Conservation (phyloP, 2,113 vertebrate species). For the Pluvialis apricaria region DNA sequence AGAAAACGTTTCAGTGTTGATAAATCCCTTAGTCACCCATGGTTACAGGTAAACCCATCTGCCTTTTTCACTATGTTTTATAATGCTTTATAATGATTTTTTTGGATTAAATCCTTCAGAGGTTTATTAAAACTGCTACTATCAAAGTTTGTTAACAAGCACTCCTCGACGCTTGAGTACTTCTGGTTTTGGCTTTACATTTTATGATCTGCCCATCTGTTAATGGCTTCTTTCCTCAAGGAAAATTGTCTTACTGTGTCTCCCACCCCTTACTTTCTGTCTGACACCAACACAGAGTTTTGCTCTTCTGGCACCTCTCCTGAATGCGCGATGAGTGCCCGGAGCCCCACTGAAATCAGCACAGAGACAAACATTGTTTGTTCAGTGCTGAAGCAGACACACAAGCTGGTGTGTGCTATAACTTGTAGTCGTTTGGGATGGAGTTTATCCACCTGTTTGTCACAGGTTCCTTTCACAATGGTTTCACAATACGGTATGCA, state of each 20-base stretch:
- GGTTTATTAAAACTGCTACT: not conserved
- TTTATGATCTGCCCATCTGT: not conserved
- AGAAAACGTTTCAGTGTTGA: constrained; percentile 98
- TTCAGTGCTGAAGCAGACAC: not conserved
- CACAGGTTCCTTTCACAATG: not conserved
- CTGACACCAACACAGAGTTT: not conserved
- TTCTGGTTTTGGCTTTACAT: not conserved
- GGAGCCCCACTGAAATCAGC: not conserved
- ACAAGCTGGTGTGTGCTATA: rapidly evolving
- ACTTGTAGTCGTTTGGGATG: rapidly evolving
- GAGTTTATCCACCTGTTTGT: not conserved
- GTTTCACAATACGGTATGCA: not conserved
- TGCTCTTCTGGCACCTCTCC: not conserved
- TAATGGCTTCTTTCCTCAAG: not conserved
- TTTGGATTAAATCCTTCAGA: not conserved
- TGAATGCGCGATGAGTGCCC: not conserved
- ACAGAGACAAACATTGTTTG: not conserved
- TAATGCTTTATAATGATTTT: not conserved
- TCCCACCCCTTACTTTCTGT: not conserved
- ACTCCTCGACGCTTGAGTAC: not conserved
- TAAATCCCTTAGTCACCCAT: constrained; percentile 97
- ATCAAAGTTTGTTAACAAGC: not conserved
- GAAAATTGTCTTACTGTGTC: not conserved
- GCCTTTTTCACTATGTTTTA: not conserved
- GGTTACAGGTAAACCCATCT: constrained; percentile 87